phyloP scores from a whole-genome alignment of 1,140 invertebrate genomes.

The Plectrocnemia conspersa region DNA sequence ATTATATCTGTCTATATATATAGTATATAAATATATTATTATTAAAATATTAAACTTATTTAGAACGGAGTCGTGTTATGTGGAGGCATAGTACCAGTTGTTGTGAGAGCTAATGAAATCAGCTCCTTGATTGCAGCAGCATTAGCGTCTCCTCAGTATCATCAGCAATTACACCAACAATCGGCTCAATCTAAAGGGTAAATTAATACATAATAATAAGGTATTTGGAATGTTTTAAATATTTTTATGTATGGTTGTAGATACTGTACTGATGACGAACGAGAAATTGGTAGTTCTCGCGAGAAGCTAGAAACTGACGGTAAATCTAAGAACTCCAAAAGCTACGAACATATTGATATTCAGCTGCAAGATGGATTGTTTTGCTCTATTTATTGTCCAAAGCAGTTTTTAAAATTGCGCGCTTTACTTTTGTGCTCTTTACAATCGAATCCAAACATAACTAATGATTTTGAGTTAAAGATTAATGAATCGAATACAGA shows the following conservation, averaged over 20 bases:
- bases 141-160: slow-evolving; percentile 47
- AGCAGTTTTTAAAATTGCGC: slow-evolving; percentile 45
- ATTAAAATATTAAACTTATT: slow-evolving; percentile 2
- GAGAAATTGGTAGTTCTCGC: slow-evolving; percentile 35
- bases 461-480: slow-evolving; percentile 30
- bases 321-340: slow-evolving; percentile 40
- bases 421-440: slow-evolving; percentile 43
- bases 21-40: not conserved
- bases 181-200: slow-evolving; percentile 22
- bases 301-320: slow-evolving; percentile 41
- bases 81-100: slow-evolving; percentile 45
- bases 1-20: not conserved
- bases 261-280: slow-evolving; percentile 38
- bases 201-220: not conserved
- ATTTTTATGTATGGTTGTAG: not conserved
- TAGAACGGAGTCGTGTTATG: slow-evolving; percentile 46
- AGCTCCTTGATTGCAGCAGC: slow-evolving; percentile 47
- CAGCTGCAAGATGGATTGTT: slow-evolving; percentile 46
- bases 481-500: not conserved
- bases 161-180: slow-evolving; percentile 23
- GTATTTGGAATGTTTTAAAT: not conserved
- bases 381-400: slow-evolving; percentile 47
- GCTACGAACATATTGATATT: slow-evolving; percentile 46
- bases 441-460: slow-evolving; percentile 27
- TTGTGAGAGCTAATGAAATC: slow-evolving; percentile 43